phyloP scores from a whole-genome alignment of 2,888 invertebrate species.

The Neoitamus cyanurus region DNA sequence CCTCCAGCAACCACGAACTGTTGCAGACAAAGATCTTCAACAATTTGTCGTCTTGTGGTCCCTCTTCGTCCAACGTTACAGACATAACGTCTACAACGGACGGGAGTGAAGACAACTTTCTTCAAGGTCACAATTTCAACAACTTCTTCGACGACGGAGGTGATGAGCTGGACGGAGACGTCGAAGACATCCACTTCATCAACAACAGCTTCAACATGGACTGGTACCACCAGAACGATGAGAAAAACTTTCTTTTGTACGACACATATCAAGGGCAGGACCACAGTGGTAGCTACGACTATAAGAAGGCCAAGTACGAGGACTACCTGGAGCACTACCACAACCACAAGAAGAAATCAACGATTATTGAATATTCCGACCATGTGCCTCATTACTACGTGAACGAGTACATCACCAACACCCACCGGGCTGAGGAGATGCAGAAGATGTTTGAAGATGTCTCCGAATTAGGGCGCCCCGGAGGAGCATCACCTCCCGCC shows the following conservation, averaged over 20 bases:
- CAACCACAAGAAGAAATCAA: slow-evolving; percentile 54
- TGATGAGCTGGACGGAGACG: slow-evolving; percentile 10
- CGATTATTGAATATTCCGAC: slow-evolving; percentile 32
- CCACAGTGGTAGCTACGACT: background rate
- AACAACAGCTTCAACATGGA: slow-evolving; percentile 59
- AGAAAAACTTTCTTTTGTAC: slow-evolving; percentile 22
- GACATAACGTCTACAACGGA: slow-evolving; percentile 31
- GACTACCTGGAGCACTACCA: slow-evolving; percentile 63
- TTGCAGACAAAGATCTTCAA: slow-evolving; percentile 31
- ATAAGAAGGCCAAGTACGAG: slow-evolving; percentile 57
- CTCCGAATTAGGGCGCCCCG: background rate
- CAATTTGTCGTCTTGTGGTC: slow-evolving; percentile 46
- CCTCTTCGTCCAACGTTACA: slow-evolving; percentile 37
- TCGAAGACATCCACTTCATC: slow-evolving; percentile 49
- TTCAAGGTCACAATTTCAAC: slow-evolving; percentile 29
- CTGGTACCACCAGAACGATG: slow-evolving; percentile 55
- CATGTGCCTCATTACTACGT: slow-evolving; percentile 45
- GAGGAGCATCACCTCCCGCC: slow-evolving; percentile 42
- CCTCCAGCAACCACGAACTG: slow-evolving; percentile 13
- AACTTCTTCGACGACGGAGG: slow-evolving; percentile 12
- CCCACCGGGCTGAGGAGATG: background rate
- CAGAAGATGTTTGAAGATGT: slow-evolving; percentile 11
- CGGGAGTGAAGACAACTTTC: slow-evolving; percentile 8
- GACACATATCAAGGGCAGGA: slow-evolving; percentile 14
- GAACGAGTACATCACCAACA: slow-evolving; percentile 28